These are phyloP conservation scores for Sebastes nivosus DNA, from an alignment of 2,797 vertebrate genomes.

Conservation along the genomic window DNA sequence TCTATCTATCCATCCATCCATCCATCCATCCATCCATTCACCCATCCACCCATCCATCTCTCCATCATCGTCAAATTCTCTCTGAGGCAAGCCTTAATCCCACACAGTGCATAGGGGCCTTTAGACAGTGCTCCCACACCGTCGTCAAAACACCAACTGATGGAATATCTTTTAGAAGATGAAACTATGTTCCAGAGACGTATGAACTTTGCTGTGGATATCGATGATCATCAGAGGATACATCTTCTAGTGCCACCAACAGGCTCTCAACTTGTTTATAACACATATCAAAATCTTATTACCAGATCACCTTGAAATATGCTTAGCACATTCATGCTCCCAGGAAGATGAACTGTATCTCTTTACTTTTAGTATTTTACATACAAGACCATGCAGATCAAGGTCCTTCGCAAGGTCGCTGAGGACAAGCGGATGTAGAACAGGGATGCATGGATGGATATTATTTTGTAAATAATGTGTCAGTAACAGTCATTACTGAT, in stretches of 20 bases:
- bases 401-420: neutral
- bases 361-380: neutral
- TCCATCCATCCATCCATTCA: no score
- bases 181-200: neutral
- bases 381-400: neutral
- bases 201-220: neutral
- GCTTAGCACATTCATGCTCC: neutral
- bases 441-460: neutral
- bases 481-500: neutral
- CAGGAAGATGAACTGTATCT: neutral
- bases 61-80: neutral
- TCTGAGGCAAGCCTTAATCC: neutral
- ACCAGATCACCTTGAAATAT: neutral
- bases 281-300: neutral
- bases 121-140: neutral
- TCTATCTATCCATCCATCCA: no score
- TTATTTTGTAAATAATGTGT: neutral
- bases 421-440: neutral
- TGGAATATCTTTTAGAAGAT: neutral
- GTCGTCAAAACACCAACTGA: neutral
- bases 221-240: neutral
- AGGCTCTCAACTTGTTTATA: neutral
- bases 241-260: neutral
- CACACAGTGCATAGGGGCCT: neutral
- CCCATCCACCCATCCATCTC: no score